These are phyloP conservation scores for Microtus oregoni DNA, from an alignment of 2,113 vertebrate genomes.

Conservation along the genomic window DNA sequence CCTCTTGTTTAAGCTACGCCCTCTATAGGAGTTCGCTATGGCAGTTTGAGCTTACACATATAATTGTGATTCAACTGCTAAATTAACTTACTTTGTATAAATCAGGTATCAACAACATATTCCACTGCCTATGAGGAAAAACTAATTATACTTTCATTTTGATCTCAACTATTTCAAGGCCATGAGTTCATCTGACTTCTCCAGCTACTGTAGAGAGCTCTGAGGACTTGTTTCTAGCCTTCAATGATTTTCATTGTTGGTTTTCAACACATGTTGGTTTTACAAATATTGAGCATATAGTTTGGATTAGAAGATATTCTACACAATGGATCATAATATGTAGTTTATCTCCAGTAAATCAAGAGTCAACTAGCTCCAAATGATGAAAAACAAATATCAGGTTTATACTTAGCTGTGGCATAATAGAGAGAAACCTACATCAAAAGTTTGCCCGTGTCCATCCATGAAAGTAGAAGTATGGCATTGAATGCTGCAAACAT, in stretches of 20 bases:
- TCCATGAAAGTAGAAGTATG: not conserved
- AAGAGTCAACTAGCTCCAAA: not conserved
- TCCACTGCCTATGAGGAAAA: not conserved
- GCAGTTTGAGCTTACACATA: not conserved
- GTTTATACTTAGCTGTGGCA: not conserved
- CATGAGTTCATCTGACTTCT: constrained; percentile 2
- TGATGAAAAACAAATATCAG: not conserved
- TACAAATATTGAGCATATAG: constrained; percentile 20
- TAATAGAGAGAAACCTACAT: not conserved
- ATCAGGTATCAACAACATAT: constrained; percentile 18
- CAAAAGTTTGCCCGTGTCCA: not conserved
- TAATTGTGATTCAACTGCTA: not conserved
- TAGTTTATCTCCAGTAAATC: constrained; percentile 16
- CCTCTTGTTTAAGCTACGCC: not conserved
- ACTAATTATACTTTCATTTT: not conserved
- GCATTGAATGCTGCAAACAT: constrained; percentile 10
- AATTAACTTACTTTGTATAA: constrained; percentile 4
- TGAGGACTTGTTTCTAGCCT: not conserved
- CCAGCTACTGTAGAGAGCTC: not conserved
- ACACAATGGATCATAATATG: not conserved
- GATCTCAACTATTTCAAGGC: constrained; percentile 2
- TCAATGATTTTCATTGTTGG: not conserved
- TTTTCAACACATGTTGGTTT: not conserved
- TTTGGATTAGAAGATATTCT: constrained; percentile 3
- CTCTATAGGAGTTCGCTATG: not conserved